A percentile compares a stretch with the other conserved stretches of the same genome.
Conservation (phyloP, 2,797 vertebrate genomes). For the Bovichtus diacanthus region DNA sequence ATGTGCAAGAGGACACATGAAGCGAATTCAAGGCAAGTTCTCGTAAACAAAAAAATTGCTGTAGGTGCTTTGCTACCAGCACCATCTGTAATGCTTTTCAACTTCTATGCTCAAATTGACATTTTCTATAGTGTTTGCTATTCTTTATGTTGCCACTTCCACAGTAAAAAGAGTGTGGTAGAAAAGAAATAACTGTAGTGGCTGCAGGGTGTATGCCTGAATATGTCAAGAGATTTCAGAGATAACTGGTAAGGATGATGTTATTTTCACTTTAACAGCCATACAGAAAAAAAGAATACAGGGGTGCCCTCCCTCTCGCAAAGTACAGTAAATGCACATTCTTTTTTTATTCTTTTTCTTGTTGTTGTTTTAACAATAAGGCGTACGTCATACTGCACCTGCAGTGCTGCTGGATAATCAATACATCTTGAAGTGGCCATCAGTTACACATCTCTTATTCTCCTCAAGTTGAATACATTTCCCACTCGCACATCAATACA, state of each 20-base stretch:
- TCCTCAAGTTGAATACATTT: not conserved
- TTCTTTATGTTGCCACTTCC: not conserved
- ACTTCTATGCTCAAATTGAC: not conserved
- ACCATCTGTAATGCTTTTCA: not conserved
- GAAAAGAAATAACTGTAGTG: not conserved
- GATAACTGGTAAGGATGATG: not conserved
- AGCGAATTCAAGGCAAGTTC: not conserved
- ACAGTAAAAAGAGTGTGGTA: not conserved
- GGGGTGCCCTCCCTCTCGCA: not conserved
- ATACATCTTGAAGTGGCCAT: not conserved
- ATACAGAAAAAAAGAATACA: not conserved
- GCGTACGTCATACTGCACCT: not conserved
- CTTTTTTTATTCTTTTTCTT: not conserved
- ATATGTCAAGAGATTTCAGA: not conserved
- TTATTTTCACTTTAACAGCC: not conserved
- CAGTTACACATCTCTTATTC: not conserved
- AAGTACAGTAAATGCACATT: not conserved
- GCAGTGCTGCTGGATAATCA: not conserved
- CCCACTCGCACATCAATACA: not conserved
- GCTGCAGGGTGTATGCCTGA: not conserved
- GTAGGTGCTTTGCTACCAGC: conserved; percentile 3
- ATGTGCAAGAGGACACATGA: conserved; percentile 7
- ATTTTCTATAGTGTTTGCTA: not conserved
- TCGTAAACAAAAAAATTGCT: conserved; percentile 4
- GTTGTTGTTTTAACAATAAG: not conserved